Percentiles rank a stretch among this genome's conserved stretches.
Conservation (phyloP, 2,888 invertebrate species). For the Arge pagana region DNA sequence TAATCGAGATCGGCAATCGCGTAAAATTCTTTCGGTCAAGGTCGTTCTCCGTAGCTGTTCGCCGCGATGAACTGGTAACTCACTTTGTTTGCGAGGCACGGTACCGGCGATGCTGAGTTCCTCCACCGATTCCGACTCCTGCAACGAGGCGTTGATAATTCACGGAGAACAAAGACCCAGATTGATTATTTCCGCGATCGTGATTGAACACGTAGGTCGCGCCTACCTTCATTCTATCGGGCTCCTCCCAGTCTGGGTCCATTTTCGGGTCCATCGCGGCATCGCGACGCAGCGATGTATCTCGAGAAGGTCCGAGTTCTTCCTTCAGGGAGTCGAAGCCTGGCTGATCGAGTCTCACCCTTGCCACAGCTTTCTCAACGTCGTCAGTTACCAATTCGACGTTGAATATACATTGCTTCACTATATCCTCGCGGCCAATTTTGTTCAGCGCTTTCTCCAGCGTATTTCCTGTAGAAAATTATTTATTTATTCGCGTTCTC, state of each 20-base stretch:
- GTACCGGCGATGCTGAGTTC: conserved; percentile 54
- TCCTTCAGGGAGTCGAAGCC: conserved; percentile 71
- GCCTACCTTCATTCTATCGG: conserved; percentile 72
- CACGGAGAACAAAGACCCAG: not conserved
- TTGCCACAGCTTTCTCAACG: conserved; percentile 63
- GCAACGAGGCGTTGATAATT: conserved; percentile 29
- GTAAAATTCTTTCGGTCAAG: too few species aligned
- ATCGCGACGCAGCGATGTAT: conserved; percentile 72
- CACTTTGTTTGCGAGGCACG: conserved; percentile 48
- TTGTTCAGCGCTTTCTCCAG: conserved; percentile 77
- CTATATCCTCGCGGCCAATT: conserved; percentile 82
- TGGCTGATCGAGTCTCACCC: conserved; percentile 61
- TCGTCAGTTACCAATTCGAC: conserved; percentile 80
- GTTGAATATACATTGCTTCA: conserved; percentile 74
- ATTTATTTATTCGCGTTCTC: not conserved
- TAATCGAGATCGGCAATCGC: too few species aligned
- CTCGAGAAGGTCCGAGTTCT: conserved; percentile 74
- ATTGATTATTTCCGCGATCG: not conserved
- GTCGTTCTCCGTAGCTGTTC: too few species aligned
- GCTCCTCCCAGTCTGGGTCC: conserved; percentile 65
- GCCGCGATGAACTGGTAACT: too few species aligned
- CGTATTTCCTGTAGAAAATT: conserved; percentile 65
- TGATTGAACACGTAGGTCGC: conserved; percentile 30
- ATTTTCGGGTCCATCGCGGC: conserved; percentile 62
- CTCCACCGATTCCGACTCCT: conserved; percentile 61